phyloP scores from a whole-genome alignment of 2,888 invertebrate genomes.

The Mellilla xanthometata region DNA sequence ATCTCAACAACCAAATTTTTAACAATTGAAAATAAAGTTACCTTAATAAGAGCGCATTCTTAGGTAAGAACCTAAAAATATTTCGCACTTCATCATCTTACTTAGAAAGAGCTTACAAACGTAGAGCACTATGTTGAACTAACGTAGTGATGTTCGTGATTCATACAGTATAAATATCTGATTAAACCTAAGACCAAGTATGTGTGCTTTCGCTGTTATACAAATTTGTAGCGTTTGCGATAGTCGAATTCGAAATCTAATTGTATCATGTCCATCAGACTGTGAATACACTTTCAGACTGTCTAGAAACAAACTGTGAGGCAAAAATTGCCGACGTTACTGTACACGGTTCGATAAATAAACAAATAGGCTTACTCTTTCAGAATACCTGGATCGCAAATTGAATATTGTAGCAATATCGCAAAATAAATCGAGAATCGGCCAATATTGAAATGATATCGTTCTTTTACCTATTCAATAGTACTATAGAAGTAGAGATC shows the following conservation, averaged over 20 bases:
- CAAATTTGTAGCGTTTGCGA: no score
- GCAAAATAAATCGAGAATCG: neutral
- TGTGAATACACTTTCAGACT: slow-evolving; percentile 16
- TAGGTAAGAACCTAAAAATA: no score
- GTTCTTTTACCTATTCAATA: slow-evolving; percentile 3
- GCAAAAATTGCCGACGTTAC: slow-evolving; percentile 1
- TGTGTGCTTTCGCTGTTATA: no score
- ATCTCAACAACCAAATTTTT: no score
- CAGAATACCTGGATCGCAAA: slow-evolving; percentile 5
- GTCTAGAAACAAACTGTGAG: slow-evolving; percentile 7
- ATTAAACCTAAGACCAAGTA: no score
- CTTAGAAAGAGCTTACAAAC: no score
- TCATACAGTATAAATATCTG: no score
- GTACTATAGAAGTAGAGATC: neutral
- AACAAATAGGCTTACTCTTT: slow-evolving; percentile 3
- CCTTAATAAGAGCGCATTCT: no score
- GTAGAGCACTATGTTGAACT: no score
- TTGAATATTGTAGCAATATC: slow-evolving; percentile 1
- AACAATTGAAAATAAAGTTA: no score
- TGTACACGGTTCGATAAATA: slow-evolving; percentile 6
- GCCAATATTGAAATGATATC: slow-evolving; percentile 3
- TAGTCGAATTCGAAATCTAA: slow-evolving; percentile 2
- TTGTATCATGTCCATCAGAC: slow-evolving; percentile 17
- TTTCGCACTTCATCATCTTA: no score
- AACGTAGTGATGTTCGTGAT: no score